Conservation (phyloP, 2,888 invertebrate species). For the Hirtodrosophila alboralis region DNA sequence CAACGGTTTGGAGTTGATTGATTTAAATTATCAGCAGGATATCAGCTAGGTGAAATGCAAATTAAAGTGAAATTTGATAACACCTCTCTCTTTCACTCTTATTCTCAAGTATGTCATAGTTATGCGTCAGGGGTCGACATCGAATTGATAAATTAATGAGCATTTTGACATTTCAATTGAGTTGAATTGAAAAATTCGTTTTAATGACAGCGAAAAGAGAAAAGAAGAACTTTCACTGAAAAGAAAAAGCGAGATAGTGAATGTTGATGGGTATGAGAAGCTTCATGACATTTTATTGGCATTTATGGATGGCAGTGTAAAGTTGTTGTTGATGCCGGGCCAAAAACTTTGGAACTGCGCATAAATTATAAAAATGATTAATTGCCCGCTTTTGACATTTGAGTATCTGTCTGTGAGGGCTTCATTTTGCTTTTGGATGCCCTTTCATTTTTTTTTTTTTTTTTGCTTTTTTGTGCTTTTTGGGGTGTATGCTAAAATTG, state of each 20-base stretch:
- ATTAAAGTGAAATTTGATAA: conserved; percentile 13
- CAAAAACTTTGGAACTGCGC: conserved; percentile 44
- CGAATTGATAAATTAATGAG: conserved; percentile 72
- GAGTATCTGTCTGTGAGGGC: conserved; percentile 16
- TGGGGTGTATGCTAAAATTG: conserved; percentile 7
- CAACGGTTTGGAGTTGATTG: conserved; percentile 23
- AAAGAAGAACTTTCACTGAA: background rate
- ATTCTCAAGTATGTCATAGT: conserved; percentile 2
- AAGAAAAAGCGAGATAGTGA: background rate
- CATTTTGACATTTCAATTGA: conserved; percentile 67
- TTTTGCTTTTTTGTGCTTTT: conserved; percentile 5
- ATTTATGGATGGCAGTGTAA: conserved; percentile 55
- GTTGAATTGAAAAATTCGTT: conserved; percentile 61
- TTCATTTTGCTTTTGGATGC: too few species aligned
- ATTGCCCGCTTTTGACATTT: conserved; percentile 57
- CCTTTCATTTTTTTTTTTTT: too few species aligned
- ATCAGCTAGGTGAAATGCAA: conserved; percentile 17
- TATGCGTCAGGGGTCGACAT: conserved; percentile 17
- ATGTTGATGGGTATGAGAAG: conserved; percentile 17
- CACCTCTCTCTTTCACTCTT: too few species aligned
- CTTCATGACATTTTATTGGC: conserved; percentile 54
- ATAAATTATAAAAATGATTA: conserved; percentile 72
- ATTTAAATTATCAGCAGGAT: conserved; percentile 21
- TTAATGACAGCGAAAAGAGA: conserved; percentile 50
- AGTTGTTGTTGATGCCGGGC: conserved; percentile 32